A percentile compares a stretch with the other conserved stretches of the same genome.
Conservation (phyloP, 2,113 vertebrate species). For the Trochalopteron elliotii region DNA sequence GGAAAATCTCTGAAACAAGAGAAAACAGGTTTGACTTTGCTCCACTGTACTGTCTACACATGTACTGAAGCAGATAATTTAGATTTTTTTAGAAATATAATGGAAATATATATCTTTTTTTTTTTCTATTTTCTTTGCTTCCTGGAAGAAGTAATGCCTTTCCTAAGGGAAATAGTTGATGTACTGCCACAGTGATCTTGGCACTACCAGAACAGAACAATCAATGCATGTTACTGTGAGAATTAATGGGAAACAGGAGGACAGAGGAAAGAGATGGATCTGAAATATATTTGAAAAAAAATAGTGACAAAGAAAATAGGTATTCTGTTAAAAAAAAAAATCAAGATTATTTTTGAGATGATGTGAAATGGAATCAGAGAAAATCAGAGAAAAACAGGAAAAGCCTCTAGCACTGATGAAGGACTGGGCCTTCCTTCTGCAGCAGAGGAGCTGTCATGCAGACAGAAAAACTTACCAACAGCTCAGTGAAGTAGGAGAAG, state of each 20-base stretch:
- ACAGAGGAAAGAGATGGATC: neutral
- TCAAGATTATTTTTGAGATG: neutral
- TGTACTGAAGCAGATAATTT: slow-evolving; percentile 19
- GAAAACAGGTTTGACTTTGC: neutral
- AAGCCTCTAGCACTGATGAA: neutral
- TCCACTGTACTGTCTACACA: neutral
- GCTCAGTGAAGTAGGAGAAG: neutral
- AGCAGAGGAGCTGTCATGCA: neutral
- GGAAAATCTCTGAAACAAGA: neutral
- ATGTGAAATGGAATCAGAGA: neutral
- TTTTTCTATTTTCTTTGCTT: neutral
- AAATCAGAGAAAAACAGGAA: neutral
- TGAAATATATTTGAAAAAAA: neutral
- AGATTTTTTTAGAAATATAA: slow-evolving; percentile 15
- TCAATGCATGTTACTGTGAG: neutral
- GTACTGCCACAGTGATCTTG: neutral
- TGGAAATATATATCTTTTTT: neutral
- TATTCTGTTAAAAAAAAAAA: neutral
- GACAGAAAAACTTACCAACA: neutral
- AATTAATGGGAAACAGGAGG: neutral
- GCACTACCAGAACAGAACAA: neutral
- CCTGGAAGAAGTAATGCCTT: neutral
- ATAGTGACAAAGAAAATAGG: neutral
- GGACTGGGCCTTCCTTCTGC: neutral
- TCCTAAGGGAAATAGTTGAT: slow-evolving; percentile 22